Evolutionary conservation across 2,888 invertebrate genomes (phyloP).

Genomic region (Microplitis manilae): DNA sequence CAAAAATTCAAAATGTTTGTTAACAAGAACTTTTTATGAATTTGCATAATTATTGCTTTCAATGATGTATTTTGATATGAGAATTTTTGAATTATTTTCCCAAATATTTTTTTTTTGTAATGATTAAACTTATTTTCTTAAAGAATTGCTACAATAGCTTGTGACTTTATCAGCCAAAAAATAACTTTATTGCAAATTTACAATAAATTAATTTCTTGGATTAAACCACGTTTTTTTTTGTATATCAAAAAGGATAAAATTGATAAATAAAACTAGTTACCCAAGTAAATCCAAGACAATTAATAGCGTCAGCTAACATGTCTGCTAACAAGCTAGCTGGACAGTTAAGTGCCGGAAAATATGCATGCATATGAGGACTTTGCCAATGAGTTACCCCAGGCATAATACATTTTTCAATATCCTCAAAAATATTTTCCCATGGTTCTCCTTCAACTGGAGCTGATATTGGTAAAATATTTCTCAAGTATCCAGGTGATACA

Average conservation of each 20-base stretch:
- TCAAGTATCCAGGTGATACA: conserved; percentile 95
- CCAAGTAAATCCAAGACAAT: conserved; percentile 97
- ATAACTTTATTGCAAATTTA: too few species aligned
- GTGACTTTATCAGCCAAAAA: too few species aligned
- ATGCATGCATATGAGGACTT: conserved; percentile 98
- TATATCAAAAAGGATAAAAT: not conserved
- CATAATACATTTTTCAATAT: conserved; percentile 95
- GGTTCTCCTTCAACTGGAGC: conserved; percentile 91
- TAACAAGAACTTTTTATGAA: too few species aligned
- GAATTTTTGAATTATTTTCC: too few species aligned
- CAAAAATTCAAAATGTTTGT: too few species aligned
- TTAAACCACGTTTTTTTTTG: too few species aligned
- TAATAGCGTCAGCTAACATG: conserved; percentile 95
- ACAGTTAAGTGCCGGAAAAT: conserved; percentile 95
- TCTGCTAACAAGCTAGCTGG: conserved; percentile 96
- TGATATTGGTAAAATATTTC: conserved; percentile 85
- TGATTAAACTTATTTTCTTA: too few species aligned
- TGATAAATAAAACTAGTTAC: conserved; percentile 74
- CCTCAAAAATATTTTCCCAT: conserved; percentile 93
- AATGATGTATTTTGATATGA: too few species aligned
- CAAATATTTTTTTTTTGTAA: too few species aligned
- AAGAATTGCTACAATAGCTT: too few species aligned
- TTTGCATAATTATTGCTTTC: too few species aligned
- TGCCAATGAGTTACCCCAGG: conserved; percentile 98
- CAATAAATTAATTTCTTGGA: too few species aligned